These are phyloP conservation scores for Tinea semifulvella DNA, from an alignment of 2,888 invertebrate genomes.

Conservation along the genomic window DNA sequence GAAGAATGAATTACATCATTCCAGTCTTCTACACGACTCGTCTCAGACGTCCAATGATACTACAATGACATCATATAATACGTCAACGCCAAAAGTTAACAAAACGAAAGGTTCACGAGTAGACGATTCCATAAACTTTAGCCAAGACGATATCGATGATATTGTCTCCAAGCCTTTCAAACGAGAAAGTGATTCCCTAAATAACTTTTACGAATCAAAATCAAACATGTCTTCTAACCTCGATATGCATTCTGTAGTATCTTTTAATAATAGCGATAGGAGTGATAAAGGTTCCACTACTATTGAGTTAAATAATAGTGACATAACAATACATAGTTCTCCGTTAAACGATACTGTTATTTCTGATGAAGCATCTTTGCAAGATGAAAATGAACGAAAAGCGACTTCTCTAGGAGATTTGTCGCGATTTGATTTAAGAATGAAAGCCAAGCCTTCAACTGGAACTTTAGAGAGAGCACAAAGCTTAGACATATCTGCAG, in stretches of 20 bases:
- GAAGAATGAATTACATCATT: constrained; percentile 50
- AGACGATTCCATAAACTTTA: constrained; percentile 55
- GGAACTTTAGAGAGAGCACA: constrained; percentile 80
- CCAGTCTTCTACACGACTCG: constrained; percentile 41
- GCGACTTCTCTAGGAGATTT: constrained; percentile 83
- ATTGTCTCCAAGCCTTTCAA: constrained; percentile 59
- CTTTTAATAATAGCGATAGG: constrained; percentile 56
- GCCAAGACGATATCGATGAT: constrained; percentile 63
- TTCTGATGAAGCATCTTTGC: constrained; percentile 56
- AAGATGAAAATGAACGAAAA: constrained; percentile 72
- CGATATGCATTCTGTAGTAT: constrained; percentile 50
- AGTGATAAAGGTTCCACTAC: constrained; percentile 69
- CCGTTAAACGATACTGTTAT: constrained; percentile 60
- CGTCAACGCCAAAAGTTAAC: constrained; percentile 57
- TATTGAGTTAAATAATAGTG: constrained; percentile 77
- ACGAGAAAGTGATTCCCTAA: constrained; percentile 56
- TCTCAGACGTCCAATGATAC: constrained; percentile 30
- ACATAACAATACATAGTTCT: constrained; percentile 78
- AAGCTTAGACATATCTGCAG: constrained; percentile 77
- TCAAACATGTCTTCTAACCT: constrained; percentile 58
- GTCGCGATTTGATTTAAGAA: constrained; percentile 69
- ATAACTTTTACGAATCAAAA: constrained; percentile 49
- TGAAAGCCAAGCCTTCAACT: constrained; percentile 52
- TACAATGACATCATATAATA: constrained; percentile 39
- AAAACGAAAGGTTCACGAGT: constrained; percentile 45